phyloP scores from a whole-genome alignment of 1,140 invertebrate genomes.

The Chlorops oryzae region DNA sequence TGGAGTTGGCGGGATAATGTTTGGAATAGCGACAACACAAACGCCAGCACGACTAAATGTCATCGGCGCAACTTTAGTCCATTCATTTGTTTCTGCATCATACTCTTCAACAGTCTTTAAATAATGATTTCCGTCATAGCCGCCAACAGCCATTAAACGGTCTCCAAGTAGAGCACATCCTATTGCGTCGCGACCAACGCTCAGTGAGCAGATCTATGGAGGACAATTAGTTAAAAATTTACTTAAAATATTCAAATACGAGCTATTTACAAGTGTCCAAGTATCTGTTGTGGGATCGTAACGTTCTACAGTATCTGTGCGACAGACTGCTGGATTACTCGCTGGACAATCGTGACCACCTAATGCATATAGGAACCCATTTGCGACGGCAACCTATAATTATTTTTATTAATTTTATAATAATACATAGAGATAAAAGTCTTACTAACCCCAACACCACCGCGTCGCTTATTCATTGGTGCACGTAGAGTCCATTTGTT shows the following conservation, averaged over 20 bases:
- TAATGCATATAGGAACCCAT: slow-evolving; percentile 76
- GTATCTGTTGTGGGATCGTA: slow-evolving; percentile 72
- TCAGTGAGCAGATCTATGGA: slow-evolving; percentile 64
- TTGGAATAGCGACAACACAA: slow-evolving; percentile 69
- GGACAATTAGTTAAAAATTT: neutral
- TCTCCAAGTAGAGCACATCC: slow-evolving; percentile 87
- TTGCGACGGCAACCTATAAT: slow-evolving; percentile 62
- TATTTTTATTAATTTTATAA: slow-evolving; percentile 2
- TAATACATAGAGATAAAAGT: neutral
- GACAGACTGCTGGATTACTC: slow-evolving; percentile 72
- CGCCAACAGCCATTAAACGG: slow-evolving; percentile 82
- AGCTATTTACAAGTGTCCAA: slow-evolving; percentile 69
- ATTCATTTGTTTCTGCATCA: slow-evolving; percentile 82
- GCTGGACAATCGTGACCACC: slow-evolving; percentile 86
- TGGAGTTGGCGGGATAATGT: slow-evolving; percentile 39
- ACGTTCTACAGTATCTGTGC: slow-evolving; percentile 89
- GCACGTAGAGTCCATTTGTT: slow-evolving; percentile 84
- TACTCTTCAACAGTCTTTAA: slow-evolving; percentile 88
- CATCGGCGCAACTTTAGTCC: slow-evolving; percentile 69
- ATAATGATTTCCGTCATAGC: slow-evolving; percentile 92
- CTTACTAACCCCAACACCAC: slow-evolving; percentile 71
- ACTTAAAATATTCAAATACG: neutral
- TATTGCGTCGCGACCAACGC: slow-evolving; percentile 81
- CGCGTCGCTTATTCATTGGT: slow-evolving; percentile 80
- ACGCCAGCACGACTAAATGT: slow-evolving; percentile 77